Evolutionary conservation across 2,797 vertebrate genomes (phyloP).

Genomic region (Eremophila alpestris): DNA sequence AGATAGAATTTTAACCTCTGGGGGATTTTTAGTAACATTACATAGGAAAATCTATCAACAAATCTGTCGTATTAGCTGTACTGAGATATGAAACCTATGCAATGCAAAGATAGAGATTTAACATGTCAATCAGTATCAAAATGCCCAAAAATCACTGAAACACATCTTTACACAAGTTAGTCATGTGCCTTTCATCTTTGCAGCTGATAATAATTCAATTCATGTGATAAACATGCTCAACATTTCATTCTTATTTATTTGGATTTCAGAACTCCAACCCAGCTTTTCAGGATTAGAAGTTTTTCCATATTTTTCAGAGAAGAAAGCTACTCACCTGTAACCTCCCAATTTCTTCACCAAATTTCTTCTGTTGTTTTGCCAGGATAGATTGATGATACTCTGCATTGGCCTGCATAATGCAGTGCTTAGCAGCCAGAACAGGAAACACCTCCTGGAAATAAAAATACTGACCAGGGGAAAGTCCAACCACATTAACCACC

Average conservation of each 20-base stretch:
- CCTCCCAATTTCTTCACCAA: conserved; percentile 96
- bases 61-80: not conserved
- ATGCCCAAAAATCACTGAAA: not conserved
- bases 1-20: not conserved
- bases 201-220: not conserved
- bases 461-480: conserved; percentile 99
- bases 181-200: not conserved
- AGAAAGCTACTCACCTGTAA: conserved; percentile 84
- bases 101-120: not conserved
- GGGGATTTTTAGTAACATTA: not conserved
- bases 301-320: not conserved
- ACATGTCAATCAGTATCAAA: not conserved
- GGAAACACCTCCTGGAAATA: conserved; percentile 99
- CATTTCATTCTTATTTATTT: not conserved
- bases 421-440: conserved; percentile 96
- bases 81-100: not conserved
- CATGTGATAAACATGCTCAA: not conserved
- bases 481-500: conserved; percentile 87
- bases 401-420: conserved; percentile 97
- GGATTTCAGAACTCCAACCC: not conserved
- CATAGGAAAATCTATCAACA: not conserved
- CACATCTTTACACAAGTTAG: not conserved
- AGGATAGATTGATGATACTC: conserved; percentile 92
- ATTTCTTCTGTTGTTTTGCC: conserved; percentile 96
- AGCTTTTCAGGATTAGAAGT: not conserved